Base-by-base conservation (phyloP, 2,888 invertebrate genomes). In the Sipunculus nudus region DNA sequence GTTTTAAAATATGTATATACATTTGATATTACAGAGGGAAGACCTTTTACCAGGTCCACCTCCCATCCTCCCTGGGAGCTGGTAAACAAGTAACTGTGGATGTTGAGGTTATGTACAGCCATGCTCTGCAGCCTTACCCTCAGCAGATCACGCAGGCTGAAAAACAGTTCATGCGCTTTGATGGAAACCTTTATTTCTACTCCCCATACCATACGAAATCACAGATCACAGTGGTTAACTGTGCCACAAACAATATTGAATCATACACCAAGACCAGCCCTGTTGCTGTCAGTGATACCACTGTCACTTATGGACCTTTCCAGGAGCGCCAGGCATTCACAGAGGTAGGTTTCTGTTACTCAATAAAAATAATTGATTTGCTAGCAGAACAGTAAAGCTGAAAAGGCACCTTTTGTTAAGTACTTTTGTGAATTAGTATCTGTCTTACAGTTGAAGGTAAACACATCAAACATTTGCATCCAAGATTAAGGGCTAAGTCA, bases 291-390 rank as follows among this genome's bases (percentile, higher is more conserved):
- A 88, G 89, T 50, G 94, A 95, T 66, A 90, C 89, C 28, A 88
- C 89, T n/a, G 88, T 99, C 48, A 89, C 87, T 1, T 96, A 95
- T 82, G 99, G 99, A 4, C 92, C 96, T 0, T 96, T 91, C 80
- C 89, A 91, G 56, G 91, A 92, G 72, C 86, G 90, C 60, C 86
- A 87, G 63, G 85, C 89, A 0, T 88, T 87, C 70, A 81, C 87
- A 28, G 70, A 78, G 76, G 82, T 81, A 66, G 48, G 60, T 48
- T 3, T 13, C 4, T n/a, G n/a, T n/a, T n/a, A n/a, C n/a, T n/a
- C n/a, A n/a, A n/a, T n/a, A 45, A n/a, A n/a, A n/a, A n/a, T n/a
- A n/a, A n/a, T n/a, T n/a, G n/a, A n/a, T n/a, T n/a, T n/a, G n/a
- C n/a, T n/a, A n/a, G n/a, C n/a, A n/a, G n/a, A n/a, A n/a, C n/a